Percentiles rank a stretch among this genome's conserved stretches.
Conservation (phyloP, 2,113 vertebrate species). For the Mesoclemmys tuberculata region DNA sequence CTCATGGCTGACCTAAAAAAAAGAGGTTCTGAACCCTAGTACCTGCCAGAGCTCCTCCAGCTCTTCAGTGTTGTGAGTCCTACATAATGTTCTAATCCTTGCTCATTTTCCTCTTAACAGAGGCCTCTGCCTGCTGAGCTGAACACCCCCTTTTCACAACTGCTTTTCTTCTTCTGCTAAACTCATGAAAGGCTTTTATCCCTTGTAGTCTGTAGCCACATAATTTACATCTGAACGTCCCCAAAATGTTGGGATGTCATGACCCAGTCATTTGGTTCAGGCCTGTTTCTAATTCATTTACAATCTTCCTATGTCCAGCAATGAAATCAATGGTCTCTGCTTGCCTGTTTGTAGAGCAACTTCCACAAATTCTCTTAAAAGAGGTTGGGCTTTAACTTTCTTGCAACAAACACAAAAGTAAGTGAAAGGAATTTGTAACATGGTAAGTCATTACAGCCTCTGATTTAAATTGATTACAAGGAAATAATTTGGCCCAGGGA, state of each 20-base stretch:
- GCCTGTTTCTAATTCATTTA: not conserved
- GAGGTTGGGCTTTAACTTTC: not conserved
- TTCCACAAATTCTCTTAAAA: not conserved
- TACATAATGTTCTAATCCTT: not conserved
- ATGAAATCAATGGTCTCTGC: not conserved
- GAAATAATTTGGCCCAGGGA: constrained; percentile 59
- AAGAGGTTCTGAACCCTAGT: not conserved
- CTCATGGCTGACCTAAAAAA: not conserved
- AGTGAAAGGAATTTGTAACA: not conserved
- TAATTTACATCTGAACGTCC: not conserved
- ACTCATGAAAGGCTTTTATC: accelerated
- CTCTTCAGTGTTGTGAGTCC: not conserved
- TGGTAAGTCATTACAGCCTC: constrained; percentile 45
- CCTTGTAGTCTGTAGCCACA: not conserved
- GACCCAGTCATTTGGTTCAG: not conserved
- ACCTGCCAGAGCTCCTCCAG: not conserved
- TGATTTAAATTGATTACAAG: constrained; percentile 67
- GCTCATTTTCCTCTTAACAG: not conserved
- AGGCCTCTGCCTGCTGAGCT: not conserved
- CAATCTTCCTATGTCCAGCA: not conserved
- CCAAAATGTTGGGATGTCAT: not conserved
- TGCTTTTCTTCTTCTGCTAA: not conserved
- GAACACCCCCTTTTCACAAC: not conserved
- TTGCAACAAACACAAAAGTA: not conserved
- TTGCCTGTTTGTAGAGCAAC: not conserved